A percentile compares a stretch with the other conserved stretches of the same genome.
Conservation (phyloP, 2,888 invertebrate species). For the Sesia apiformis region DNA sequence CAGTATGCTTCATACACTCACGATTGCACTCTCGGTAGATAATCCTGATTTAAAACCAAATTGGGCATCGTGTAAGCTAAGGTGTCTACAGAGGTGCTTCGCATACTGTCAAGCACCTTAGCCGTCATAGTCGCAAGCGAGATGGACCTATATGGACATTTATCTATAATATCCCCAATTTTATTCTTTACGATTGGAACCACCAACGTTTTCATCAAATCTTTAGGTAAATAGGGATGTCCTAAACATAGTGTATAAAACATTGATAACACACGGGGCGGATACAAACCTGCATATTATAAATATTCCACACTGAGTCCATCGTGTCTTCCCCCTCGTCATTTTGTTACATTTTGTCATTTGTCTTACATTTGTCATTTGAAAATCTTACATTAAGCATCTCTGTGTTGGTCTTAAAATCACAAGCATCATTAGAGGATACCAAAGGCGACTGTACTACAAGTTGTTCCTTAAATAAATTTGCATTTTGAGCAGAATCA, state of each 20-base stretch:
- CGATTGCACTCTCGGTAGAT: too few relatives aligned
- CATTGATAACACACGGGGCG: not conserved
- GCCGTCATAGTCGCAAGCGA: too few relatives aligned
- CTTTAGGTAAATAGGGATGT: not conserved
- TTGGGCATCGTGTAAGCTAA: too few relatives aligned
- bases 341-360: not conserved
- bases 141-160: too few relatives aligned
- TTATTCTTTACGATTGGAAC: not conserved
- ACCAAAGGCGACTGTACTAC: not conserved
- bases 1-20: too few relatives aligned
- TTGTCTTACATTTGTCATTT: not conserved
- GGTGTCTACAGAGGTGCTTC: too few relatives aligned
- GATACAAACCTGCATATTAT: not conserved
- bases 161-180: constrained; percentile 3
- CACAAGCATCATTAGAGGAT: not conserved
- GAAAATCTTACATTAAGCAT: not conserved
- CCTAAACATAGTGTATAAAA: not conserved
- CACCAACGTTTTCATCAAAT: not conserved
- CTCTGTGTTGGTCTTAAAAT: not conserved
- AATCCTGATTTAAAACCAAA: too few relatives aligned
- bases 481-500: not conserved
- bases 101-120: too few relatives aligned
- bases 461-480: not conserved
- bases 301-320: not conserved
- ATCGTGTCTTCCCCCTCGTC: not conserved